phyloP scores from a whole-genome alignment of 2,888 invertebrate species.

The Hypsopygia costalis region DNA sequence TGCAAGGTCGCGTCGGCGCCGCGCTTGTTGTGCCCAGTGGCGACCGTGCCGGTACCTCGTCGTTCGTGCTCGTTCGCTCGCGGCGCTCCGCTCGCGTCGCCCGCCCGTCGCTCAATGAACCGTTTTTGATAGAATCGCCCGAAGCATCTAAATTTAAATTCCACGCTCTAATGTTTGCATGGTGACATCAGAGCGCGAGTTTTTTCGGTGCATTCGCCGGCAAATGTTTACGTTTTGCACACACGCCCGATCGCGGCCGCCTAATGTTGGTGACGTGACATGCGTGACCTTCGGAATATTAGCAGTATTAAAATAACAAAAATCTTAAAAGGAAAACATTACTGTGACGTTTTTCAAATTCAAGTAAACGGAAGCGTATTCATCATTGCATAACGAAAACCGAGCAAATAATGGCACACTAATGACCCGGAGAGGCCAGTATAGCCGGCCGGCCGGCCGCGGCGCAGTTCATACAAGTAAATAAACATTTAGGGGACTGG shows the following conservation, averaged over 20 bases:
- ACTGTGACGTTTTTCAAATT: background rate
- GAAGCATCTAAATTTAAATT: slow-evolving; percentile 72
- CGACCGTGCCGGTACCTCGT: slow-evolving; percentile 56
- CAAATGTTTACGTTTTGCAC: slow-evolving; percentile 70
- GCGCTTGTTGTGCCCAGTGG: slow-evolving; percentile 16
- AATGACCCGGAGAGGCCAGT: slow-evolving; percentile 25
- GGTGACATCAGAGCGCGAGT: slow-evolving; percentile 72
- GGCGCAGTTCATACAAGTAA: slow-evolving; percentile 17
- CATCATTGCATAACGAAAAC: slow-evolving; percentile 28
- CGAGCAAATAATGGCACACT: slow-evolving; percentile 18
- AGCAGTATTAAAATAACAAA: slow-evolving; percentile 24
- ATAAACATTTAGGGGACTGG: slow-evolving; percentile 36
- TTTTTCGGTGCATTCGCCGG: slow-evolving; percentile 65
- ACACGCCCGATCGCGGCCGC: slow-evolving; percentile 46
- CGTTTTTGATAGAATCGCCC: slow-evolving; percentile 57
- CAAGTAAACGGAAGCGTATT: background rate
- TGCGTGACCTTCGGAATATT: slow-evolving; percentile 39
- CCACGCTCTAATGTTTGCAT: slow-evolving; percentile 67
- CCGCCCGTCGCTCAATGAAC: slow-evolving; percentile 77
- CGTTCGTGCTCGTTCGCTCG: slow-evolving; percentile 68
- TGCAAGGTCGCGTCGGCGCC: slow-evolving; percentile 62
- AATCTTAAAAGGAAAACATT: background rate
- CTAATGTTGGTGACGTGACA: slow-evolving; percentile 50
- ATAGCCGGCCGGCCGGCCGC: slow-evolving; percentile 34
- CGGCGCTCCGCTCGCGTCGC: slow-evolving; percentile 75